Evolutionary conservation across 2,797 vertebrate genomes (phyloP).

Genomic region (Anguilla marmorata): DNA sequence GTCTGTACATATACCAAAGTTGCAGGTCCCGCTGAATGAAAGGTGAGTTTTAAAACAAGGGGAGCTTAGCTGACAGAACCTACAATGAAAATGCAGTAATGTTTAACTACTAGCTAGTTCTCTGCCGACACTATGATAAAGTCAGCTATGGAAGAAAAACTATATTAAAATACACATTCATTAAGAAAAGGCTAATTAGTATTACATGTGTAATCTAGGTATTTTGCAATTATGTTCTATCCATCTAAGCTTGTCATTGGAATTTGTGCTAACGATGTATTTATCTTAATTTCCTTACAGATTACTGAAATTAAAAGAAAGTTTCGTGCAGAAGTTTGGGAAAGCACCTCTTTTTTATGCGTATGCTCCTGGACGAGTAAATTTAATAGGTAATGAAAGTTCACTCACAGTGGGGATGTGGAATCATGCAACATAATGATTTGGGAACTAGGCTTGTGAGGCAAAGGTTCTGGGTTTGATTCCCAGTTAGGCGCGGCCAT

Average conservation of each 20-base stretch:
- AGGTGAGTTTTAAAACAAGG: constrained; percentile 14
- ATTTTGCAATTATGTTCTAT: neutral
- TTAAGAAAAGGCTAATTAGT: neutral
- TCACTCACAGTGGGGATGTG: neutral
- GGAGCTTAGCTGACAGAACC: neutral
- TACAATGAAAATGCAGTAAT: neutral
- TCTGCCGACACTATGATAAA: neutral
- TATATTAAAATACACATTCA: too few species aligned
- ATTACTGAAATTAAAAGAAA: constrained; percentile 82
- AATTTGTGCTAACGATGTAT: neutral
- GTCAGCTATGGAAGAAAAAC: neutral
- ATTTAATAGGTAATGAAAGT: constrained; percentile 86
- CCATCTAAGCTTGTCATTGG: neutral
- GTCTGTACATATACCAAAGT: neutral
- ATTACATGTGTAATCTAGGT: neutral
- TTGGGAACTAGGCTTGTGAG: neutral
- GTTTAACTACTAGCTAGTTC: neutral
- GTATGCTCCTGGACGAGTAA: constrained; percentile 92
- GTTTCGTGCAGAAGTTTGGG: constrained; percentile 84
- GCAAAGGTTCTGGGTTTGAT: too few species aligned
- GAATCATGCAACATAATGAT: constrained; percentile 1
- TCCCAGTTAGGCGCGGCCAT: too few species aligned
- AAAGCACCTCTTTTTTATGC: constrained; percentile 85
- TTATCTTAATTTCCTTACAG: constrained; percentile 66
- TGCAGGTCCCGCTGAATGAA: constrained; percentile 15